These are phyloP conservation scores for Metallyticus violacea DNA, from an alignment of 2,888 invertebrate genomes.

Conservation along the genomic window DNA sequence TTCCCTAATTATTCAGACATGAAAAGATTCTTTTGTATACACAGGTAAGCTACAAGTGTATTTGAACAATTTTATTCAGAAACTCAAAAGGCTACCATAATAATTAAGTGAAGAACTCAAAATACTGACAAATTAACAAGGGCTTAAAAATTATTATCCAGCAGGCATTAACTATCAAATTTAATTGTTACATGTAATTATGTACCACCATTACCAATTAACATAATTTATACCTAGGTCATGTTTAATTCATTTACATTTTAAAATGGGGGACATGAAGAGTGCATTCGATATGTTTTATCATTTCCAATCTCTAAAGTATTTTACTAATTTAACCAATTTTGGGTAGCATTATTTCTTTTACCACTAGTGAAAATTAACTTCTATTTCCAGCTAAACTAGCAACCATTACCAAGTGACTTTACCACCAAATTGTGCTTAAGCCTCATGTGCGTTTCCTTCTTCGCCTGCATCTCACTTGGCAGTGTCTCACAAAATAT, in stretches of 20 bases:
- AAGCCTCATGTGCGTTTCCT: background rate
- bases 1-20: constrained; percentile 17
- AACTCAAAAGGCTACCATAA: background rate
- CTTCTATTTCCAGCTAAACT: background rate
- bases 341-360: background rate
- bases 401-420: background rate
- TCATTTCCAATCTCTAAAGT: background rate
- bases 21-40: background rate
- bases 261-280: constrained; percentile 1
- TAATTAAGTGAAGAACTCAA: background rate
- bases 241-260: background rate
- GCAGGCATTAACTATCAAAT: background rate
- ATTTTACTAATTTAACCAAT: background rate
- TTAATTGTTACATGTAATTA: background rate
- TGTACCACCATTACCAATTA: background rate
- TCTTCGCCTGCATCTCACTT: constrained; percentile 3
- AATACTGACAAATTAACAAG: background rate
- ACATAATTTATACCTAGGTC: background rate
- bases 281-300: constrained; percentile 11
- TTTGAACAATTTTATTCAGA: background rate
- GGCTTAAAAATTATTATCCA: background rate
- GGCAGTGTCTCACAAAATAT: constrained; percentile 4
- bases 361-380: background rate
- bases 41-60: background rate
- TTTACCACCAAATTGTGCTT: background rate